phyloP scores from a whole-genome alignment of 1,140 invertebrate genomes.

The Listronotus oregonensis region DNA sequence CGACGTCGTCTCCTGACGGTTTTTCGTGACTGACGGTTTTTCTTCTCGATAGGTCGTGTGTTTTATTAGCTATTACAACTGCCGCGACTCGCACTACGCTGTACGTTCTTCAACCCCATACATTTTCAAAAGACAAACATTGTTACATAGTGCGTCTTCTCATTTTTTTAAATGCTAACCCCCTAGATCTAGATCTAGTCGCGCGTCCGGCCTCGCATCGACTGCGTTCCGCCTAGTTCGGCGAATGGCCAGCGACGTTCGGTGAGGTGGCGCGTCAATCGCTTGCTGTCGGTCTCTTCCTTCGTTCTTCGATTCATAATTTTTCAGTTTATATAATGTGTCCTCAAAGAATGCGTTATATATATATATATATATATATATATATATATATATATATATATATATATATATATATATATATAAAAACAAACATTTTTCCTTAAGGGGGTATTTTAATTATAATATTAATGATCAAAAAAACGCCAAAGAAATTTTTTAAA shows the following conservation, averaged over 20 bases:
- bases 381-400: no score
- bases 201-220: neutral
- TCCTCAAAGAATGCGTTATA: slow-evolving; percentile 1
- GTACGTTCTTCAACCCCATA: neutral
- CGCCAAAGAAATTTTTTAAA: no score
- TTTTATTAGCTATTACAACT: slow-evolving; percentile 1
- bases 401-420: neutral
- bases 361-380: no score
- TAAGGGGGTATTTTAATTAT: no score
- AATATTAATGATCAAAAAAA: no score
- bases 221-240: slow-evolving; percentile 1
- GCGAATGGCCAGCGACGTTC: slow-evolving; percentile 1
- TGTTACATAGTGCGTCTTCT: slow-evolving; percentile 1
- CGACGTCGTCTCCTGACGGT: neutral
- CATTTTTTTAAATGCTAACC: neutral
- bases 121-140: slow-evolving; percentile 1
- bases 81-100: neutral
- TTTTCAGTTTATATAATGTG: slow-evolving; percentile 1
- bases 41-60: neutral
- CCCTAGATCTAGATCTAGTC: neutral
- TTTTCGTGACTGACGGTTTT: neutral
- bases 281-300: neutral
- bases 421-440: neutral
- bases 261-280: neutral
- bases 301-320: slow-evolving; percentile 1